Evolutionary conservation across 2,113 vertebrate genomes (phyloP).

Genomic region (Anser cygnoides): DNA sequence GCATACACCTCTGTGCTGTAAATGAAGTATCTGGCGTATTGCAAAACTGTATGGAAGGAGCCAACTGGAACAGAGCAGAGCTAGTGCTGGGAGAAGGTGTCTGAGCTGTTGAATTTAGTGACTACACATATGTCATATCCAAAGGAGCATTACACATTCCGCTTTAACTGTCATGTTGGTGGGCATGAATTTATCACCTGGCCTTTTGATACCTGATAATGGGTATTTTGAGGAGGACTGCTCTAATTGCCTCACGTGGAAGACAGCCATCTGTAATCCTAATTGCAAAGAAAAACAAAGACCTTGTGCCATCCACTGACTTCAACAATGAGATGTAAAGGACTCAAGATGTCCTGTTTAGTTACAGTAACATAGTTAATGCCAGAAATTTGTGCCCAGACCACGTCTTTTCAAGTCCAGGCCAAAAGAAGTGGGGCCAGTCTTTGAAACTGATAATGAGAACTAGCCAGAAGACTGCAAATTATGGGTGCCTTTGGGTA

Average conservation of each 20-base stretch:
- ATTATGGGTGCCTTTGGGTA: neutral
- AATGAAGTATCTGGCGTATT: constrained; percentile 50
- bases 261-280: neutral
- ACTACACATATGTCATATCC: neutral
- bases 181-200: neutral
- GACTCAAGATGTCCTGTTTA: neutral
- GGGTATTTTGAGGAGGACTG: neutral
- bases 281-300: neutral
- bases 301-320: neutral
- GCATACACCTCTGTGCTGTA: constrained; percentile 59
- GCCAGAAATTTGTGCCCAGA: neutral
- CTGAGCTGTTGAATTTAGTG: constrained; percentile 23
- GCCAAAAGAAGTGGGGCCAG: neutral
- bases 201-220: neutral
- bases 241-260: neutral
- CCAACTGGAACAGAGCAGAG: constrained; percentile 62
- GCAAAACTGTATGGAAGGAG: neutral
- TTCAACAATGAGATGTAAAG: neutral
- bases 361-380: neutral
- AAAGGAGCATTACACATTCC: neutral
- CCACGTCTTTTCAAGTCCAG: neutral
- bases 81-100: constrained; percentile 40
- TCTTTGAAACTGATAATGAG: neutral
- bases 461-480: neutral
- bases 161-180: neutral